Conservation (phyloP, 2,113 vertebrate species). For the Axis porcinus region DNA sequence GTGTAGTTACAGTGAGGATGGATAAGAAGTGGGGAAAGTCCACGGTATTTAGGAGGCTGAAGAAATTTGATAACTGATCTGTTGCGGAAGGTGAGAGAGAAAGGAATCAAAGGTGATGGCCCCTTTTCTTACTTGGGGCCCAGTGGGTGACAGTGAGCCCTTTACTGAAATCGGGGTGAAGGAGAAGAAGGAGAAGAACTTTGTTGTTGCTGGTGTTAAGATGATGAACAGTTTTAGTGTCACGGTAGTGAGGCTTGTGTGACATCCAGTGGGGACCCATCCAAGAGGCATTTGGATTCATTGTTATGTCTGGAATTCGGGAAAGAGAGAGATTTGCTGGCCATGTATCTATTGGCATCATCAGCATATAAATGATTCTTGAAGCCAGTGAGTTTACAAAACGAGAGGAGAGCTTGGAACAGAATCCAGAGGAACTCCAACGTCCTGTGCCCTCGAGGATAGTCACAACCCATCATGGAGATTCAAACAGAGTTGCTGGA, state of each 20-base stretch:
- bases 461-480: neutral
- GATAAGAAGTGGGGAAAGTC: neutral
- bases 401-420: neutral
- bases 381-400: neutral
- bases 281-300: neutral
- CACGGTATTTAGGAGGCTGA: neutral
- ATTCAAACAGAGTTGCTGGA: neutral
- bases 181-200: neutral
- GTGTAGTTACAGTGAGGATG: neutral
- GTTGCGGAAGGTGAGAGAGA: neutral
- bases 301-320: neutral
- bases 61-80: neutral
- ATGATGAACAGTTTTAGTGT: neutral
- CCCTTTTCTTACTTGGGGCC: neutral
- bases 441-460: neutral
- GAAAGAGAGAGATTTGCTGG: neutral
- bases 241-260: neutral
- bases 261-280: neutral
- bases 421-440: neutral
- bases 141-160: neutral
- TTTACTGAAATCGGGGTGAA: neutral
- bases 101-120: neutral
- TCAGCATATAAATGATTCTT: neutral
- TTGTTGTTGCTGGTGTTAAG: neutral
- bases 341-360: neutral